phyloP scores from a whole-genome alignment of 2,888 invertebrate species.

The Caprella mutica region DNA sequence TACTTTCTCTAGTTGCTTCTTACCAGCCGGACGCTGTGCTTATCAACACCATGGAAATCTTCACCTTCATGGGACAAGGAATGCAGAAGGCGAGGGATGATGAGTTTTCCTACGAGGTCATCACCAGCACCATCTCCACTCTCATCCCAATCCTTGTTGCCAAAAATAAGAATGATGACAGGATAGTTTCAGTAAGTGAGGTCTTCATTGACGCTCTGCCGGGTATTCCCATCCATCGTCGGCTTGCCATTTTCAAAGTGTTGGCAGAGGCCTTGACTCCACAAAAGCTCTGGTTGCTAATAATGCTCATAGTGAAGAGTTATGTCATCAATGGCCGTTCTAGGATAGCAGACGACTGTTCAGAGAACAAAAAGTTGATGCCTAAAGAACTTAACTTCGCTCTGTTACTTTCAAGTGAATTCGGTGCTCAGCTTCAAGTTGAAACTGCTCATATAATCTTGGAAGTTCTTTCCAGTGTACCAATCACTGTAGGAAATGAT shows the following conservation, averaged over 20 bases:
- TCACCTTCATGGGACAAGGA: conserved; percentile 93
- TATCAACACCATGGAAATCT: conserved; percentile 89
- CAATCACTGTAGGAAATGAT: not conserved
- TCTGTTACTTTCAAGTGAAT: not conserved
- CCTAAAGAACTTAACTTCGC: not conserved
- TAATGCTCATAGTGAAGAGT: not conserved
- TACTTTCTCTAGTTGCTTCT: conserved; percentile 63
- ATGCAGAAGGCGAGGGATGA: conserved; percentile 88
- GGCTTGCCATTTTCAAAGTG: conserved; percentile 59
- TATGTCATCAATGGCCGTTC: not conserved
- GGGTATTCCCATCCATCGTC: conserved; percentile 86
- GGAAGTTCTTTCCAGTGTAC: not conserved
- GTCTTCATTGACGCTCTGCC: conserved; percentile 83
- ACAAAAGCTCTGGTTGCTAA: conserved; percentile 13
- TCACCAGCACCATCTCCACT: conserved; percentile 75
- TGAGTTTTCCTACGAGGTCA: conserved; percentile 86
- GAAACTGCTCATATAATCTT: not conserved
- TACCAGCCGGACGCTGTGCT: conserved; percentile 56
- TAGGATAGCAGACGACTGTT: not conserved
- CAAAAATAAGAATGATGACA: too few species aligned
- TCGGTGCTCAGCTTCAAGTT: not conserved
- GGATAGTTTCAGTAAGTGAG: conserved; percentile 52
- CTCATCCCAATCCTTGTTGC: conserved; percentile 77
- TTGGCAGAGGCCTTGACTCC: conserved; percentile 20
- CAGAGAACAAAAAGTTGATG: not conserved